These are phyloP conservation scores for Nymphalis c-album DNA, from an alignment of 2,888 invertebrate species.

Conservation along the genomic window DNA sequence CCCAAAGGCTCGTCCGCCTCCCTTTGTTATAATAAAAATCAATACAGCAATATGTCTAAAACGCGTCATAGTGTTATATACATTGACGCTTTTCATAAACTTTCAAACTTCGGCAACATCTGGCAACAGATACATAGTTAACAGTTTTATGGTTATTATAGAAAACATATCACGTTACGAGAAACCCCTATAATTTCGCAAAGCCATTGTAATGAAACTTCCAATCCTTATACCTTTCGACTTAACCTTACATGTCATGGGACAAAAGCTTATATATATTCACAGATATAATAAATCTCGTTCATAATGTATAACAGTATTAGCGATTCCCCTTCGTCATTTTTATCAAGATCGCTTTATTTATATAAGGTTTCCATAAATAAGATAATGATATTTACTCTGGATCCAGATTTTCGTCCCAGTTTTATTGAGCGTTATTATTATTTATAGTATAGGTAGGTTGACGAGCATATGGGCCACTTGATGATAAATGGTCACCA, in stretches of 20 bases:
- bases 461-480: too few species aligned
- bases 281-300: background rate
- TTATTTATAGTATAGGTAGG: too few species aligned
- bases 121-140: too few species aligned
- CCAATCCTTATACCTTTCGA: constrained; percentile 11
- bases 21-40: too few species aligned
- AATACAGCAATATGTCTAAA: too few species aligned
- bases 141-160: background rate
- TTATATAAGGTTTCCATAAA: background rate
- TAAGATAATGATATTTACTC: background rate
- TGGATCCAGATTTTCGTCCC: too few species aligned
- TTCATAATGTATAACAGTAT: background rate
- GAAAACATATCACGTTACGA: background rate
- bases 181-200: background rate
- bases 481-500: too few species aligned
- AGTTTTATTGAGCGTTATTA: too few species aligned
- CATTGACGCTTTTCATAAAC: too few species aligned
- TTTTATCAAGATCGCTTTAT: background rate
- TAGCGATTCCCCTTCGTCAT: background rate
- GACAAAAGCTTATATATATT: constrained; percentile 16
- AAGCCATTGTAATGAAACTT: constrained; percentile 6
- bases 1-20: too few species aligned
- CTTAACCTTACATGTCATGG: constrained; percentile 16
- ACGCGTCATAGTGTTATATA: too few species aligned
- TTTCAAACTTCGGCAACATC: too few species aligned